Evolutionary conservation across 1,140 invertebrate species (phyloP), one percentile per base, ranked within the genome.

Genomic region (Pseudomyrmex sp.): DNA sequence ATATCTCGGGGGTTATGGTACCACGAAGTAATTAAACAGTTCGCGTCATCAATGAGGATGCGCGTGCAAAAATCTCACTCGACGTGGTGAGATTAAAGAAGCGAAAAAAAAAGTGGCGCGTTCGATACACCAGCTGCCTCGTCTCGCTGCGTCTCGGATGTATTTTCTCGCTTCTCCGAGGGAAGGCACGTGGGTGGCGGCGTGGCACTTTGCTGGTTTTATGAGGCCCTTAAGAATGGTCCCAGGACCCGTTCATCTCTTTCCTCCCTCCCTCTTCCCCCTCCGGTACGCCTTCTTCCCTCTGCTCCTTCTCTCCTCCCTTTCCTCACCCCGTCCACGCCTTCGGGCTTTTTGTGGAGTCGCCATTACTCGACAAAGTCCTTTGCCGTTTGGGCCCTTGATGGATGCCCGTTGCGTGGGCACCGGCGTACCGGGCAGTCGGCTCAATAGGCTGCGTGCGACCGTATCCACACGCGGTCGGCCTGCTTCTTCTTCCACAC

Each of bases 361-460:
- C 91, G 91, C 91, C 91, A 92, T 93, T 93, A 92, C 91, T 93
- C 92, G 92, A 92, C 91, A 93, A 91, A 93, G 91, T 92, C 90
- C 90, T 93, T 89, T 85, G 90, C 91, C 88, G 82, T 91, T 92
- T 92, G 90, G 87, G 68, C 83, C 85, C 90, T 91, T 92, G 92
- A 92, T 92, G 91, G 91, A 92, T 93, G 91, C 85, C 88, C 89
- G 56, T 92, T 93, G 92, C 92, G 92, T 93, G 92, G 92, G 92
- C 91, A 89, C 59, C 68, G 87, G 75, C 89, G 90, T 92, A 87
- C 86, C 88, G 26, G 3, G 26, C 26, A 82, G 69, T 83, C 62
- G 86, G 87, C 87, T 87, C 88, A 87, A 91, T 90, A 69, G 87
- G 82, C 79, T 86, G 85, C 84, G 85, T 86, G 85, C 84, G 85